phyloP scores from a whole-genome alignment of 1,140 invertebrate species.

The Euwallacea fornicatus region DNA sequence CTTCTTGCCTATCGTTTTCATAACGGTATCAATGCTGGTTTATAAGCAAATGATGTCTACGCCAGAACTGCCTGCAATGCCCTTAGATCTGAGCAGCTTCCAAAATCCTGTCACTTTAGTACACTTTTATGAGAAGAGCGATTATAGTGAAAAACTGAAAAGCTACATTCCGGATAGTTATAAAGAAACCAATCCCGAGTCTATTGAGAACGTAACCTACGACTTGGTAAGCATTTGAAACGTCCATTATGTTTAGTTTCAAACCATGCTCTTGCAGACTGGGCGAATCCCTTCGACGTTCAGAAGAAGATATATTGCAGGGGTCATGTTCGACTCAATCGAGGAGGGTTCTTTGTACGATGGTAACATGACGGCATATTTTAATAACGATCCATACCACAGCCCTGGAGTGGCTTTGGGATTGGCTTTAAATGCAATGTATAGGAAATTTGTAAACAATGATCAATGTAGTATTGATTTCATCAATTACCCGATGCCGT shows the following conservation, averaged over 20 bases:
- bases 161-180: conserved; percentile 5
- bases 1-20: conserved; percentile 62
- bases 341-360: neutral
- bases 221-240: conserved; percentile 37
- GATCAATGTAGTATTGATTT: conserved; percentile 59
- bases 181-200: conserved; percentile 14
- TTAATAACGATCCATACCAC: conserved; percentile 71
- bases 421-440: conserved; percentile 44
- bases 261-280: conserved; percentile 38
- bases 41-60: conserved; percentile 55
- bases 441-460: conserved; percentile 50
- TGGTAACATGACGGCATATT: conserved; percentile 55
- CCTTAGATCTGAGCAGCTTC: conserved; percentile 49
- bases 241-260: neutral
- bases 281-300: conserved; percentile 37
- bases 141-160: neutral
- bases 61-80: conserved; percentile 54
- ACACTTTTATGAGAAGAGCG: conserved; percentile 34
- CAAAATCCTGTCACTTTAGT: conserved; percentile 51
- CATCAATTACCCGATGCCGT: conserved; percentile 70
- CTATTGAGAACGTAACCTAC: conserved; percentile 31
- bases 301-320: conserved; percentile 54
- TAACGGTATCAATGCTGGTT: conserved; percentile 61
- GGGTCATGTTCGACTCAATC: conserved; percentile 17
- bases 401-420: conserved; percentile 55